phyloP scores from a whole-genome alignment of 1,140 invertebrate genomes.

The Drosophila murphyi region DNA sequence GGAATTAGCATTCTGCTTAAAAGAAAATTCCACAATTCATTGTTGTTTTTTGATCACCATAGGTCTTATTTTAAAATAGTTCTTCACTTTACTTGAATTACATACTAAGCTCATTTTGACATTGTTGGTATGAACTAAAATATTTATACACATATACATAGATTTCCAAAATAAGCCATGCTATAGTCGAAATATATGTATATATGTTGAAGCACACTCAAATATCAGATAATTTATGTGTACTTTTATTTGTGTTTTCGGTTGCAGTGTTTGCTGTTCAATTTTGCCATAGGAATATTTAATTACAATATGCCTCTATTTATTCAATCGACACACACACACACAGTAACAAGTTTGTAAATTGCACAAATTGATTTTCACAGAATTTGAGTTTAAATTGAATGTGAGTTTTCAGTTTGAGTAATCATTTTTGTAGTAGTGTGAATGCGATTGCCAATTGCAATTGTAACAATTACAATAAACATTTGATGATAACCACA shows the following conservation, averaged over 20 bases:
- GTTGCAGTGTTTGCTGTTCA: slow-evolving; percentile 40
- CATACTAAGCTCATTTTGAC: slow-evolving; percentile 43
- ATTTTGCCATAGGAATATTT: slow-evolving; percentile 72
- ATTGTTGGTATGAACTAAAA: slow-evolving; percentile 38
- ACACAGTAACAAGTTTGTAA: background rate
- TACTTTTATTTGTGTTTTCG: slow-evolving; percentile 22
- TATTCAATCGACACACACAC: slow-evolving; percentile 47
- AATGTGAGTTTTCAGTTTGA: slow-evolving; percentile 16
- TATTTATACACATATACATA: slow-evolving; percentile 54
- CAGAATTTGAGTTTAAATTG: slow-evolving; percentile 42
- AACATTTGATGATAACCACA: slow-evolving; percentile 11
- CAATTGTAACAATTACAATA: slow-evolving; percentile 9
- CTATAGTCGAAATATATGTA: background rate
- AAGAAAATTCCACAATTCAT: too few species aligned
- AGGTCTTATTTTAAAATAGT: too few species aligned
- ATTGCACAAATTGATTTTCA: slow-evolving; percentile 15
- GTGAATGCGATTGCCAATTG: slow-evolving; percentile 21
- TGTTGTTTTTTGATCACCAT: too few species aligned
- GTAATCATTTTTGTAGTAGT: slow-evolving; percentile 2
- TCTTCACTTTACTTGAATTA: slow-evolving; percentile 29
- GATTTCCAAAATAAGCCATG: slow-evolving; percentile 6
- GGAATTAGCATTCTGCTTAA: too few species aligned
- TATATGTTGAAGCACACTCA: slow-evolving; percentile 1
- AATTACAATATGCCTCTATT: slow-evolving; percentile 71
- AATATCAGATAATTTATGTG: slow-evolving; percentile 25